Percentiles rank a stretch among this genome's conserved stretches.
These are phyloP conservation scores for Oceanodroma tethys DNA, from an alignment of 2,113 vertebrate species.

Conservation along the genomic window DNA sequence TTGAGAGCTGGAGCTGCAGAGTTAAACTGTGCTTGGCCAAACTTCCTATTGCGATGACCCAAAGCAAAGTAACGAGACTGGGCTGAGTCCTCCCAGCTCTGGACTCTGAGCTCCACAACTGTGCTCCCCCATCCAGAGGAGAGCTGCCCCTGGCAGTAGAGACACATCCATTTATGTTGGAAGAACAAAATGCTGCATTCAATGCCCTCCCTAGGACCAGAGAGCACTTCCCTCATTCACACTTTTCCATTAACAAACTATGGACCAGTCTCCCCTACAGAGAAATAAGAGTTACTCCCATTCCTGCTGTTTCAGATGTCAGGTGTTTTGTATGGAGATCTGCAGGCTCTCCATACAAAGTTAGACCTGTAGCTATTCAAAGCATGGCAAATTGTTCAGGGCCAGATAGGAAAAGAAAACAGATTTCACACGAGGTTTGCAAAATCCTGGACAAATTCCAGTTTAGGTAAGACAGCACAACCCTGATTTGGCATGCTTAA, in stretches of 20 bases:
- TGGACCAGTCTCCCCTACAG: background rate
- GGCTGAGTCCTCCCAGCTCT: background rate
- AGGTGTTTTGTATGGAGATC: background rate
- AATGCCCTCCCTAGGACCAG: background rate
- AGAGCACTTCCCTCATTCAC: background rate
- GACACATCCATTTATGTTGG: background rate
- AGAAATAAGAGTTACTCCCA: background rate
- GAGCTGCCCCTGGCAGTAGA: background rate
- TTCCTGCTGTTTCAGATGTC: background rate
- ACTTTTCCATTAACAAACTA: background rate
- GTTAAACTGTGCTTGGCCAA: background rate
- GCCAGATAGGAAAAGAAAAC: background rate
- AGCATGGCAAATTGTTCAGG: background rate
- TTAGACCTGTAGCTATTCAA: background rate
- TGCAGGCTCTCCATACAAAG: background rate
- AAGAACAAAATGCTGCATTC: background rate
- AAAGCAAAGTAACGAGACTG: fast-evolving
- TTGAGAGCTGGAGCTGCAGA: background rate
- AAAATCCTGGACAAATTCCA: background rate
- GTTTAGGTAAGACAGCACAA: background rate
- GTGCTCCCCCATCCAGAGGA: background rate
- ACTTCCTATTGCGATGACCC: background rate
- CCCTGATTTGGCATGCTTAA: background rate
- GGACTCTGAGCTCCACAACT: background rate
- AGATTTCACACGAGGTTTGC: background rate